phyloP scores from a whole-genome alignment of 2,113 vertebrate genomes.

The Cavia porcellus region DNA sequence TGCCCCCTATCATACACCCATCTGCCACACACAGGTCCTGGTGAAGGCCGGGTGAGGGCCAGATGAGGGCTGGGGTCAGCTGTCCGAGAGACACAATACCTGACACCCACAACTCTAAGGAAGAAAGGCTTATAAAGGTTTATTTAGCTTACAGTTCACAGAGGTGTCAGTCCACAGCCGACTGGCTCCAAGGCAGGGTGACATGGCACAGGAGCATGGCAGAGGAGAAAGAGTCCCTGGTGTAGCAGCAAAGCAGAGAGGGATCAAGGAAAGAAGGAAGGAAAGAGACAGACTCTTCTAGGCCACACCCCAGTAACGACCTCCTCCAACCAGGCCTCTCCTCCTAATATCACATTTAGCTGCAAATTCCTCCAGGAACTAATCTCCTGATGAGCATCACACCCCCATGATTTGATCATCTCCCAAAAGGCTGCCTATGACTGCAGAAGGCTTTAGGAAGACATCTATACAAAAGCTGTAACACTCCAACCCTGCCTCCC shows the following conservation, averaged over 20 bases:
- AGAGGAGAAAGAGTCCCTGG: background rate
- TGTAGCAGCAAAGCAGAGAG: background rate
- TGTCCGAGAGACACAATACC: background rate
- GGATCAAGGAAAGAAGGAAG: background rate
- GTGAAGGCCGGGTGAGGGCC: background rate
- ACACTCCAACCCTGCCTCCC: background rate
- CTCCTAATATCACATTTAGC: background rate
- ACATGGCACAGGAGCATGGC: background rate
- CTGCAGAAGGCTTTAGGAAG: background rate
- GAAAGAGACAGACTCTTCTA: background rate
- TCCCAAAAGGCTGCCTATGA: background rate
- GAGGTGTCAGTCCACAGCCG: background rate
- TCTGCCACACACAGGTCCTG: background rate
- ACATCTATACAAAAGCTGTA: background rate
- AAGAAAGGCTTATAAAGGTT: background rate
- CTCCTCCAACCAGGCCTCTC: background rate
- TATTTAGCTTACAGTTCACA: background rate
- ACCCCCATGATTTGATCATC: background rate
- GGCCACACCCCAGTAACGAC: background rate
- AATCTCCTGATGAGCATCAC: background rate
- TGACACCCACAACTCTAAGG: background rate
- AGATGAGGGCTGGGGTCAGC: accelerated
- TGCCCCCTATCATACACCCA: background rate
- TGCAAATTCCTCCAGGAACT: background rate
- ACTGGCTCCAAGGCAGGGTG: background rate